phyloP scores from a whole-genome alignment of 2,113 vertebrate species.

The Nicator chloris region DNA sequence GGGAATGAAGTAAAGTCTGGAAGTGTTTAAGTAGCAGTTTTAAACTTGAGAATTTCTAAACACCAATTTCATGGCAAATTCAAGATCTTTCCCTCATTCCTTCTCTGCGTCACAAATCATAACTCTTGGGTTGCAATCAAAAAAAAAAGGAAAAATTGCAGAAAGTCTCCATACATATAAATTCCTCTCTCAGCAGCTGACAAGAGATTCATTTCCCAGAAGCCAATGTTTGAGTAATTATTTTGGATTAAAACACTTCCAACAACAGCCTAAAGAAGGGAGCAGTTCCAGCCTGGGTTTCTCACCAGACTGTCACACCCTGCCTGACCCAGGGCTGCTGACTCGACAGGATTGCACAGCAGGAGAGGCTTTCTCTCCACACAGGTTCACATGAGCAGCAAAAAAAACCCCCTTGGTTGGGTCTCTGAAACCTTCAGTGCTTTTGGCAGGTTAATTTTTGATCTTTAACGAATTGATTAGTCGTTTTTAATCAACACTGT shows the following conservation, averaged over 20 bases:
- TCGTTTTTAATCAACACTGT: background rate
- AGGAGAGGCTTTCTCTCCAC: background rate
- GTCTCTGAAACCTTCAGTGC: background rate
- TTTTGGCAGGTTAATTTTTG: background rate
- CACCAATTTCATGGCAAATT: background rate
- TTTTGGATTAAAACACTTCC: background rate
- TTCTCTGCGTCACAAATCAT: background rate
- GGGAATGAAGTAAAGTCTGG: background rate
- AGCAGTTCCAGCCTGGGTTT: background rate
- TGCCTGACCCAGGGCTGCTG: background rate
- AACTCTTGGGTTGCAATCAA: background rate
- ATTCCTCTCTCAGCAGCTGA: background rate
- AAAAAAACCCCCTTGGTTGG: background rate
- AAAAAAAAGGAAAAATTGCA: background rate
- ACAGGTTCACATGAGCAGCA: background rate
- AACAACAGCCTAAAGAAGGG: background rate
- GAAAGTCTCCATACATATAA: background rate
- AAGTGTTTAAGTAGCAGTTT: background rate
- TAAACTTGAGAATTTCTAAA: background rate
- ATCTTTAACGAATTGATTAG: background rate
- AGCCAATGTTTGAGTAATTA: background rate
- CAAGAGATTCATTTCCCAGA: background rate
- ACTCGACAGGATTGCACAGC: background rate
- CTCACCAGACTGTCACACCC: background rate
- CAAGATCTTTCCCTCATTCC: background rate